phyloP scores from a whole-genome alignment of 2,888 invertebrate genomes.

The Esperia sulphurella region DNA sequence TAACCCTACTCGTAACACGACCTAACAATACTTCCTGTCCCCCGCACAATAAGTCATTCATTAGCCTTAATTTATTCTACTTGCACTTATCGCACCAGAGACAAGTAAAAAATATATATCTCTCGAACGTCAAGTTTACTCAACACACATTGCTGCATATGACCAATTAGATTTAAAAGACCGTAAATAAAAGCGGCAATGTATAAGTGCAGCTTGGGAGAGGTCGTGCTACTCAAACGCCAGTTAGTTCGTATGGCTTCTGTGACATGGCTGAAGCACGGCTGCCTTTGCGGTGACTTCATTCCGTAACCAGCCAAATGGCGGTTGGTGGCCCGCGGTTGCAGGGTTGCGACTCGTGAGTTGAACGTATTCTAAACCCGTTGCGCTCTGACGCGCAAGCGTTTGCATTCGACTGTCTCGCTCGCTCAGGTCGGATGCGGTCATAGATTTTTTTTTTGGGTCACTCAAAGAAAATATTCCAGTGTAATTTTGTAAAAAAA shows the following conservation, averaged over 20 bases:
- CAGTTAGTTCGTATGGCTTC: slow-evolving; percentile 56
- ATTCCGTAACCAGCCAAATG: slow-evolving; percentile 50
- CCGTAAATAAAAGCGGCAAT: slow-evolving; percentile 43
- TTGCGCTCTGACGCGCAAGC: too few relatives aligned
- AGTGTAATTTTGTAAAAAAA: too few relatives aligned
- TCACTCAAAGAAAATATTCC: too few relatives aligned
- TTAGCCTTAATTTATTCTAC: slow-evolving; percentile 75
- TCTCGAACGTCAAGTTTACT: slow-evolving; percentile 21
- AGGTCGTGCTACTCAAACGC: slow-evolving; percentile 35
- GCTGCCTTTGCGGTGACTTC: slow-evolving; percentile 70
- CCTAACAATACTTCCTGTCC: slow-evolving; percentile 71
- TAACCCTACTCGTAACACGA: slow-evolving; percentile 50
- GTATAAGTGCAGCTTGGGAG: slow-evolving; percentile 39
- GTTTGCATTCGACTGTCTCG: too few relatives aligned
- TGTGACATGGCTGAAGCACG: slow-evolving; percentile 62
- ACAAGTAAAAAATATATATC: slow-evolving; percentile 36
- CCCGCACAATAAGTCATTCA: slow-evolving; percentile 74
- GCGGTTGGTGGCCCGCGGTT: slow-evolving; percentile 28
- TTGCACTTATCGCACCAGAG: slow-evolving; percentile 60
- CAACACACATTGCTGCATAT: slow-evolving; percentile 32
- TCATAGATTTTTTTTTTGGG: neutral
- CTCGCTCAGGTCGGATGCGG: too few relatives aligned
- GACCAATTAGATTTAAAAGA: slow-evolving; percentile 19
- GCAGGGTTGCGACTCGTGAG: neutral
- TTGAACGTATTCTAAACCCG: neutral